These are phyloP conservation scores for Platyura marginata DNA, from an alignment of 1,140 invertebrate species.

Conservation along the genomic window DNA sequence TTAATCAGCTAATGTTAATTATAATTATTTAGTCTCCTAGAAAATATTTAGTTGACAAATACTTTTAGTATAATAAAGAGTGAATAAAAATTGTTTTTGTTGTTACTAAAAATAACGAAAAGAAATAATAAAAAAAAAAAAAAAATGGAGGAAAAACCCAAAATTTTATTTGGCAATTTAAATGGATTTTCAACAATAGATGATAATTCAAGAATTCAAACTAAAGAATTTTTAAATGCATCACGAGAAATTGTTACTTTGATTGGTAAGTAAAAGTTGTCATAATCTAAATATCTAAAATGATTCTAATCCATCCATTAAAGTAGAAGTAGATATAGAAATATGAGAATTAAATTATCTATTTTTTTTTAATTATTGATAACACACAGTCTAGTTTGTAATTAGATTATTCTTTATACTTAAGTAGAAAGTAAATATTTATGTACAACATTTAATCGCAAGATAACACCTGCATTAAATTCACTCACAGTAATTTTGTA, in stretches of 20 bases:
- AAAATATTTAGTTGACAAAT: background rate
- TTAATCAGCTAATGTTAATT: background rate
- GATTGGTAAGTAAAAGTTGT: conserved; percentile 32
- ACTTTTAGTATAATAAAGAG: background rate
- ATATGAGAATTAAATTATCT: too few relatives aligned
- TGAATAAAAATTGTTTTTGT: background rate
- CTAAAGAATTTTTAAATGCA: conserved; percentile 38
- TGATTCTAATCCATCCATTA: too few relatives aligned
- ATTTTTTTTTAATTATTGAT: too few relatives aligned
- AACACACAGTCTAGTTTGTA: too few relatives aligned
- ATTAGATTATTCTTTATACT: too few relatives aligned
- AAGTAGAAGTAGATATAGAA: too few relatives aligned
- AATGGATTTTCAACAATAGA: conserved; percentile 26
- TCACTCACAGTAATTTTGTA: too few relatives aligned
- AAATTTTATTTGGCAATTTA: conserved; percentile 12
- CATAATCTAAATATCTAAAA: too few relatives aligned
- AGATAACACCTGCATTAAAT: too few relatives aligned
- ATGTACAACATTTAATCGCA: too few relatives aligned
- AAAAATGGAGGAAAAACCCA: conserved; percentile 4
- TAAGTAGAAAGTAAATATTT: too few relatives aligned
- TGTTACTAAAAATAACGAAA: background rate
- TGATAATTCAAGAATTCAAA: conserved; percentile 35
- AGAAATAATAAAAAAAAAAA: background rate
- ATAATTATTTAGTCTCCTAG: background rate
- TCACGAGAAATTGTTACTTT: conserved; percentile 34